Percentiles rank a stretch among this genome's conserved stretches.
Conservation (phyloP, 2,797 vertebrate species). For the Galaxias olidus region DNA sequence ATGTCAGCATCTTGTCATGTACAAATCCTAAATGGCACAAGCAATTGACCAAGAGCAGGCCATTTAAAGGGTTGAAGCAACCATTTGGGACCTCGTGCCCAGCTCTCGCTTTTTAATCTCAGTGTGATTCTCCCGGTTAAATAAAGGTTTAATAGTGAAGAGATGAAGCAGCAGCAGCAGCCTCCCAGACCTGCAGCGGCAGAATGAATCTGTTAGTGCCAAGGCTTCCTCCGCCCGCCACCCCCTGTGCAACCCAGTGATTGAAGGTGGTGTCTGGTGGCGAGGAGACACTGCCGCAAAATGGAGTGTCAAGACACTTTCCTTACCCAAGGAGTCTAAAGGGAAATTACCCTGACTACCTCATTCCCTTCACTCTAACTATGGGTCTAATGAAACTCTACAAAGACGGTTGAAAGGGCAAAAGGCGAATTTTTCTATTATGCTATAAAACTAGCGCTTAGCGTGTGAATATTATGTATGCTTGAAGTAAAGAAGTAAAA, state of each 20-base stretch:
- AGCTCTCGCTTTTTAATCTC: not conserved
- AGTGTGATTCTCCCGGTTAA: conserved; percentile 1
- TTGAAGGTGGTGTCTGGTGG: conserved; percentile 19
- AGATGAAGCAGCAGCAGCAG: conserved; percentile 2
- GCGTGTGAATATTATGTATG: too few species aligned
- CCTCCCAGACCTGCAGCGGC: not conserved
- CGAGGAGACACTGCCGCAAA: not conserved
- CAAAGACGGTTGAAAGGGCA: not conserved
- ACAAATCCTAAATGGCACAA: not conserved
- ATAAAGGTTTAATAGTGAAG: conserved; percentile 10
- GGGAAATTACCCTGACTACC: conserved; percentile 13
- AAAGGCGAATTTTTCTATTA: conserved; percentile 2
- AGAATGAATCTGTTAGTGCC: conserved; percentile 30
- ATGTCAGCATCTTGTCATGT: not conserved
- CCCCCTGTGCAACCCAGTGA: conserved; percentile 18
- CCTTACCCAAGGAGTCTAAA: not conserved
- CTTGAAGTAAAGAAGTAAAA: too few species aligned
- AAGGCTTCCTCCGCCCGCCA: conserved; percentile 19
- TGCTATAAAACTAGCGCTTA: not conserved
- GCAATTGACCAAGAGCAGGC: not conserved
- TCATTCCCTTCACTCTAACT: conserved; percentile 2
- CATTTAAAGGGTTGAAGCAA: not conserved
- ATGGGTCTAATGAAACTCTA: conserved; percentile 9
- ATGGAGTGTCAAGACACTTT: not conserved
- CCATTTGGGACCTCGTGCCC: not conserved